Evolutionary conservation across 2,888 invertebrate species (phyloP), one percentile per base, ranked within the genome.

Genomic region (Diabrotica balteata): DNA sequence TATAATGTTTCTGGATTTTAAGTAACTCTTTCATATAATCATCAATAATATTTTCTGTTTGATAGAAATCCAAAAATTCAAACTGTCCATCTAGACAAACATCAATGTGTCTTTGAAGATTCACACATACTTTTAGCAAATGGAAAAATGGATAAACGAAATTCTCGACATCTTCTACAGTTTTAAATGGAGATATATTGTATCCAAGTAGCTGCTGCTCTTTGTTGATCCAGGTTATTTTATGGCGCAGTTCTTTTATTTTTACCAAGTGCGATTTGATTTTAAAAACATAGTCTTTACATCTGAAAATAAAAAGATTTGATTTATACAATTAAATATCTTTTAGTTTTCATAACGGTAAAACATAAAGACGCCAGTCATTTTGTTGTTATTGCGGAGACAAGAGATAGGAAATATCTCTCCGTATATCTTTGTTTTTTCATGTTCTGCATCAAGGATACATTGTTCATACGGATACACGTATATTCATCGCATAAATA

Each of bases 31-130:
- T 91, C 64, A 90, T 89, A 78, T 90, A 93, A 76, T 92, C 92
- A 59, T 94, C 94, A 1, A 94, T 91, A 72, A 91, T 91, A 65
- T 85, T 85, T 82, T 97, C 97, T 63, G 97, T 93, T 75, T 88
- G 86, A 64, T 89, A 86, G 7, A 92, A 90, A 77, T 93, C 90
- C 71, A 97, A 86, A 80, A 94, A 94, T 81, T 95, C 92, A 83
- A 97, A 97, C 2, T 93, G 91, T 0, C 97, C 97, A 82, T 97
- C 94, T 88, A 95, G 90, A 94, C 97, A 97, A 8, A 94, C 93
- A 76, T 90, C 91, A 78, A 91, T 91, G 76, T 92, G 91, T 60
- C 93, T 88, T 81, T 91, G 90, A 93, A 96, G 96, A 79, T 88
- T 87, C 72, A 88, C 86, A 66, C 90, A 89, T 8, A 88, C 83